These are phyloP conservation scores for Rhinoraja longicauda DNA, from an alignment of 2,797 vertebrate species.

Conservation along the genomic window DNA sequence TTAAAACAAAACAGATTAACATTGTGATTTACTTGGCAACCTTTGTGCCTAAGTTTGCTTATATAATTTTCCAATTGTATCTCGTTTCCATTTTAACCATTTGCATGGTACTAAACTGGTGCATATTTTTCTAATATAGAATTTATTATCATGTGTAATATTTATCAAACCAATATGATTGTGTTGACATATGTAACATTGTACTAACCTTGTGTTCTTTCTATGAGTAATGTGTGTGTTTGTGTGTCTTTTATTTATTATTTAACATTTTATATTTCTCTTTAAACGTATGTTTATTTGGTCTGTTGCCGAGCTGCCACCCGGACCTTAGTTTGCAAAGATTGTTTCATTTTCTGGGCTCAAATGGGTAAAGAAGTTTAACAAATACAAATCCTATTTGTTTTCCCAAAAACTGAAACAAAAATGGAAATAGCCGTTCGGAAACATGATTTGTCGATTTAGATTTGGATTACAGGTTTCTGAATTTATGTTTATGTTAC, in stretches of 20 bases:
- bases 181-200: background rate
- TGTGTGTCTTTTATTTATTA: background rate
- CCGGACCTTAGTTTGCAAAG: too few relatives aligned
- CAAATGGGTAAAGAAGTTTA: conserved; percentile 5
- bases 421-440: conserved; percentile 19
- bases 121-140: background rate
- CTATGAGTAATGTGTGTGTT: background rate
- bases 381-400: conserved; percentile 15
- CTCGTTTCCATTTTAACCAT: background rate
- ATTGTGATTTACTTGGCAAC: background rate
- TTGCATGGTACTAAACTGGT: background rate
- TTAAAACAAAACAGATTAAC: background rate
- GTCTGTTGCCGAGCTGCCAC: background rate
- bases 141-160: background rate
- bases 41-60: background rate
- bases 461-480: conserved; percentile 23
- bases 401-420: background rate
- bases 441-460: conserved; percentile 35
- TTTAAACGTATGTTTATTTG: conserved; percentile 25
- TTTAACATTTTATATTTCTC: conserved; percentile 19
- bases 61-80: background rate
- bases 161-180: conserved; percentile 16
- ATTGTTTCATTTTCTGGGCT: conserved; percentile 6
- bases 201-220: background rate
- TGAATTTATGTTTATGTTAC: conserved; percentile 36